These are phyloP conservation scores for Drosophila pegasa DNA, from an alignment of 2,888 invertebrate species.

Conservation along the genomic window DNA sequence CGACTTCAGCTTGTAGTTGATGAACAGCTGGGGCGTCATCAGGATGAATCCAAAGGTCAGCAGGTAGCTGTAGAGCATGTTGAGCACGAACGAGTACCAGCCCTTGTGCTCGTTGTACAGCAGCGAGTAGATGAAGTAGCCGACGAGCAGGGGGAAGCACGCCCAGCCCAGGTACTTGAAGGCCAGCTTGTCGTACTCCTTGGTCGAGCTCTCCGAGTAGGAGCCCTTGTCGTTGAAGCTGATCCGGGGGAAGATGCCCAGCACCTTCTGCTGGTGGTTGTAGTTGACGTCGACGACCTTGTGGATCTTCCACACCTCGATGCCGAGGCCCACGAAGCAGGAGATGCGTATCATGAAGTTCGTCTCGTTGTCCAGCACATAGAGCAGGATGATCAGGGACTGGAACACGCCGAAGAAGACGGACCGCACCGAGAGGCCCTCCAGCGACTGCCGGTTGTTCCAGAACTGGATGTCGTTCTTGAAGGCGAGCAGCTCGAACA, in stretches of 20 bases:
- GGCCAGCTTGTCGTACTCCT: slow-evolving; percentile 96
- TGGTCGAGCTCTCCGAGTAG: slow-evolving; percentile 97
- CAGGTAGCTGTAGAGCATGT: slow-evolving; percentile 98
- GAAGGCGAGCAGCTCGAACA: slow-evolving; percentile 99
- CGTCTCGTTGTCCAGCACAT: slow-evolving; percentile 99
- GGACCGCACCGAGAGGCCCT: slow-evolving; percentile 98
- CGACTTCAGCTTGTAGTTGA: slow-evolving; percentile 99
- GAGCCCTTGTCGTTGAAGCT: slow-evolving; percentile 97
- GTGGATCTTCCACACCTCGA: slow-evolving; percentile 99
- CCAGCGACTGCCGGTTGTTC: slow-evolving; percentile 98
- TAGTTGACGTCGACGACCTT: slow-evolving; percentile 95
- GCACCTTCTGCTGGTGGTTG: slow-evolving; percentile 89
- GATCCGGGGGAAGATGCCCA: slow-evolving; percentile 93
- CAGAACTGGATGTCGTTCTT: slow-evolving; percentile 99
- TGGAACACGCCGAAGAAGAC: slow-evolving; percentile 99
- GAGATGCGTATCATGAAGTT: slow-evolving; percentile 97
- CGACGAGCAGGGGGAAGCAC: slow-evolving; percentile 95
- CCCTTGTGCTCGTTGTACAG: slow-evolving; percentile 98
- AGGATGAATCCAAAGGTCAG: slow-evolving; percentile 99
- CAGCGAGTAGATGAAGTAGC: slow-evolving; percentile 98
- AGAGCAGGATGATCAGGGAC: slow-evolving; percentile 96
- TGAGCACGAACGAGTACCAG: slow-evolving; percentile 99
- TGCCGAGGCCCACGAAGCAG: slow-evolving; percentile 96
- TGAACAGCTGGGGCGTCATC: slow-evolving; percentile 99
- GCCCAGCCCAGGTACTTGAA: slow-evolving; percentile 98